Base-by-base conservation (phyloP, 2,113 vertebrate species). In the Leptosomus discolor region DNA sequence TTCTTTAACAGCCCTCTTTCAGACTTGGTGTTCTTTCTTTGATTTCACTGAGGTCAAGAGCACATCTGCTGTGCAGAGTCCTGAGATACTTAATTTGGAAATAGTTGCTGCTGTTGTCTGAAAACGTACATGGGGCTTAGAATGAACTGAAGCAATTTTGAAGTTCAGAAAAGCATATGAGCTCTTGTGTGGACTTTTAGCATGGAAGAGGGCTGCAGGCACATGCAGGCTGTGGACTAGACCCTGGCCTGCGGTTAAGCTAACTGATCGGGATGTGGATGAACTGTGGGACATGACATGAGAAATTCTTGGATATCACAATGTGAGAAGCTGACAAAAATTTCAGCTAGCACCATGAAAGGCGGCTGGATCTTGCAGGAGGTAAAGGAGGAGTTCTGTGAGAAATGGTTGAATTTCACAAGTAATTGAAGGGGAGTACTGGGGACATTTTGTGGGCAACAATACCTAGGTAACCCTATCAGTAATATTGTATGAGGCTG, bases 101-200 rank as follows among this genome's bases (percentile, higher is more conserved):
- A 36, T 16, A 27, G 39, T 80, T 71, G 18, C 37, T 80, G 63
- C 32, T 27, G 24, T 64, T 65, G 10, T 60, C 32, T 81, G 63
- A 73, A 63, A 43, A n/a, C 0, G 0, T n/a, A 18, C 1, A 1
- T 0, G 1, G 11, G 30, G 14, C n/a, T 84, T 26, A 37, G 43
- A 39, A 54, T 77, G 34, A 76, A 5, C 22, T 37, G 45, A 60
- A 89, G 50, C 9, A 41, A 48, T 20, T 68, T 7, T 36, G 17
- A 76, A 63, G 27, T 41, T 87, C 48, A 71, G 57, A 74, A 74
- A 78, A 56, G 24, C 12, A 2, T 13, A 4, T 39, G 27, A 67
- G 26, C 15, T 45, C 77, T 34, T 56, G 9, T 69, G 34, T 43
- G 45, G 15, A 17, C 8, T 78, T 60, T 24, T 23, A 81, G 34